Conservation (phyloP, 2,888 invertebrate genomes). For the Amiota communis region DNA sequence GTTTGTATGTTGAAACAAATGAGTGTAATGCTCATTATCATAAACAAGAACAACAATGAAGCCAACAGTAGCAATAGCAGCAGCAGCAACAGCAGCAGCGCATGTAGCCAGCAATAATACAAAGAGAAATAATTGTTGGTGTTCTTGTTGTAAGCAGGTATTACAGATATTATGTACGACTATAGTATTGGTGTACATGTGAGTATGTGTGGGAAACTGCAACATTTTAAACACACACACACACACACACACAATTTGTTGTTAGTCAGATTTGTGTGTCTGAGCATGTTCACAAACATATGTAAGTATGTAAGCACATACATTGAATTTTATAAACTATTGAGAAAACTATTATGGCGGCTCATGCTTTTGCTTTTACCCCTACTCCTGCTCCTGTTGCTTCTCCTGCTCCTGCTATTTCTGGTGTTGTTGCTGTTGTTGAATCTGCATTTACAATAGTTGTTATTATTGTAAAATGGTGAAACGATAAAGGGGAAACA, state of each 20-base stretch:
- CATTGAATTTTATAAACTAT: conserved; percentile 57
- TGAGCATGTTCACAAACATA: not conserved
- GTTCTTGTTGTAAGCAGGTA: conserved; percentile 4
- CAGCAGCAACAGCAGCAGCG: conserved; percentile 43
- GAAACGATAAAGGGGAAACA: not conserved
- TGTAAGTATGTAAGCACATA: conserved; percentile 25
- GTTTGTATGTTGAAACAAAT: conserved; percentile 50
- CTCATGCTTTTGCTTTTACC: not conserved
- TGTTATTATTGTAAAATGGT: conserved; percentile 5
- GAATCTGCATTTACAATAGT: not conserved
- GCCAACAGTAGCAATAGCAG: conserved; percentile 41
- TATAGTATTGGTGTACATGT: not conserved
- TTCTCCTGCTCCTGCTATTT: conserved; percentile 47
- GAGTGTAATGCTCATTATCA: conserved; percentile 67
- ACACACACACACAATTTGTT: conserved; percentile 25
- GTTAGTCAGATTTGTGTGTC: conserved; percentile 20
- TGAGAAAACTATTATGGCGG: conserved; percentile 58
- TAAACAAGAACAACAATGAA: conserved; percentile 54
- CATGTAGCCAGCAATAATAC: conserved; percentile 32
- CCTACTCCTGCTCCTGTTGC: conserved; percentile 34
- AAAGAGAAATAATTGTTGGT: conserved; percentile 10
- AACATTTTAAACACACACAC: conserved; percentile 28
- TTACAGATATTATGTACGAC: not conserved
- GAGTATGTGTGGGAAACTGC: not conserved
- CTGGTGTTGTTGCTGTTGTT: conserved; percentile 33